phyloP scores from a whole-genome alignment of 2,888 invertebrate genomes.

The Spisula solida region DNA sequence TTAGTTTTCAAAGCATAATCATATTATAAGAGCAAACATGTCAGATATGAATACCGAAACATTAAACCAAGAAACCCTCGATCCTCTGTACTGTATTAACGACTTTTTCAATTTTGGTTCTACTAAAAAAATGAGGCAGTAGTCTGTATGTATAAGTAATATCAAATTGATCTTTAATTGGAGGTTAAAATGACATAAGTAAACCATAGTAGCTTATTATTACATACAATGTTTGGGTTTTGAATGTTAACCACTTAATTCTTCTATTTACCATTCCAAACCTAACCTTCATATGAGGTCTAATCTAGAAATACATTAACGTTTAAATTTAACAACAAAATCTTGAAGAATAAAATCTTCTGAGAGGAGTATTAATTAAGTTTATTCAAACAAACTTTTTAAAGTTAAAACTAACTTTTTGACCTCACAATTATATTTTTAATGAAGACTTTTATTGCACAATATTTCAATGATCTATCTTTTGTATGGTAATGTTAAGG shows the following conservation, averaged over 20 bases:
- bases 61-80: neutral
- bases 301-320: neutral
- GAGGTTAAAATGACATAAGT: neutral
- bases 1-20: no score
- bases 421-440: no score
- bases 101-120: neutral
- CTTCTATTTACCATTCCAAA: neutral
- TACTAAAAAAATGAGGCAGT: neutral
- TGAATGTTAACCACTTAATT: neutral
- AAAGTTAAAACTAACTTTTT: no score
- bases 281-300: neutral
- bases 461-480: no score
- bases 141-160: neutral
- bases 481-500: no score
- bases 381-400: no score
- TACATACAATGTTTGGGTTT: neutral
- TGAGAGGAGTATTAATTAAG: no score
- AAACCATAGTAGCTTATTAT: neutral
- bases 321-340: no score
- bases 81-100: neutral
- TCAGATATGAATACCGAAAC: neutral
- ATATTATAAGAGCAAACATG: neutral
- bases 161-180: constrained; percentile 11
- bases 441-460: no score
- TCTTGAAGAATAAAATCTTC: no score